Percentiles rank a stretch among this genome's conserved stretches.
These are phyloP conservation scores for Forficula auricularia DNA, from an alignment of 1,140 invertebrate species.

Conservation along the genomic window DNA sequence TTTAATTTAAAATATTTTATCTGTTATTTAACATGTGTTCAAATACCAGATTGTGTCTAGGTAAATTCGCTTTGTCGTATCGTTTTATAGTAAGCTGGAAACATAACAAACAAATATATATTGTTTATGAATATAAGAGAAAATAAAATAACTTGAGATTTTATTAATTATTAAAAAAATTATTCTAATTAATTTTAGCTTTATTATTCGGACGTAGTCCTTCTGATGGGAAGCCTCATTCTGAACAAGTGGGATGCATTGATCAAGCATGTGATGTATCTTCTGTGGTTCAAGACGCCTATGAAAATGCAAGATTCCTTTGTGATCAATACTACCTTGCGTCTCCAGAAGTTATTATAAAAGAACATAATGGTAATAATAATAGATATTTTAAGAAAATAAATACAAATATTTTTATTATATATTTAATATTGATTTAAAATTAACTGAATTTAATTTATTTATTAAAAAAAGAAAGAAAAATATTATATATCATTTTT, in stretches of 20 bases:
- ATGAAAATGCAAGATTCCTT: slow-evolving; percentile 89
- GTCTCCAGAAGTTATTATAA: slow-evolving; percentile 69
- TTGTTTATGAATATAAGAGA: no score
- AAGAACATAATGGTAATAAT: slow-evolving; percentile 49
- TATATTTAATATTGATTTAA: background rate
- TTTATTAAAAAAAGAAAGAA: background rate
- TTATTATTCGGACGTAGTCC: slow-evolving; percentile 71
- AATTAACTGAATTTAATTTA: background rate
- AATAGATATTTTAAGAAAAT: background rate
- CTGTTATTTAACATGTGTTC: no score
- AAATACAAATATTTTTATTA: background rate
- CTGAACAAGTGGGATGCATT: slow-evolving; percentile 84
- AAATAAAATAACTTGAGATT: no score
- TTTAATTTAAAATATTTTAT: no score
- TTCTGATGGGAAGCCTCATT: slow-evolving; percentile 38
- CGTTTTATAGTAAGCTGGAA: no score
- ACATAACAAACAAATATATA: no score
- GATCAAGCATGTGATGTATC: slow-evolving; percentile 83
- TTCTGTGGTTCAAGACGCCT: slow-evolving; percentile 76
- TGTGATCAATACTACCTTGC: slow-evolving; percentile 95
- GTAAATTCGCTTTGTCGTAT: no score
- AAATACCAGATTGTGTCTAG: no score
- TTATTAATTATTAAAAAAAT: no score
- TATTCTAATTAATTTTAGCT: no score
- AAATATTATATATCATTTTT: no score